Conservation (phyloP, 2,113 vertebrate genomes). For the Barbus barbus region DNA sequence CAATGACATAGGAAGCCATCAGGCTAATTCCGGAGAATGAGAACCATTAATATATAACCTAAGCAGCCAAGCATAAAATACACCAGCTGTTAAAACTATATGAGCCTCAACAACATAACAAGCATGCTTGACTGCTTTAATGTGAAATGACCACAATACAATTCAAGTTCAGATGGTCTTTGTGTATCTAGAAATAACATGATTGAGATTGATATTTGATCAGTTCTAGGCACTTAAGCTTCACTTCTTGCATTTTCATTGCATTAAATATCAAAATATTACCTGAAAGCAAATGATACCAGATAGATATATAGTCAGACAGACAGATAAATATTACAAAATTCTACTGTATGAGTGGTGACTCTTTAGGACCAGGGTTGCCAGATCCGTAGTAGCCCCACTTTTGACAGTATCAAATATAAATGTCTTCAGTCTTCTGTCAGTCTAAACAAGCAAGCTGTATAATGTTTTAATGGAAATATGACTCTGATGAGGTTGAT, state of each 20-base stretch:
- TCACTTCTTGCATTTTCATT: too few species aligned
- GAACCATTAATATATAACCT: neutral
- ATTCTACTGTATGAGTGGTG: neutral
- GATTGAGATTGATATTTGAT: neutral
- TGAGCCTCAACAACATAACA: neutral
- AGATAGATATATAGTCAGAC: too few species aligned
- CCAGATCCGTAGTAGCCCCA: neutral
- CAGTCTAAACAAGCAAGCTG: neutral
- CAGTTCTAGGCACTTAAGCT: too few species aligned
- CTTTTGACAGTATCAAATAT: too few species aligned
- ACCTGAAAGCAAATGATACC: too few species aligned
- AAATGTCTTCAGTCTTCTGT: neutral
- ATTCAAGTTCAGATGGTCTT: neutral
- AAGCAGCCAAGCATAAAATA: neutral
- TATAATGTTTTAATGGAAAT: neutral
- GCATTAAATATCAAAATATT: too few species aligned
- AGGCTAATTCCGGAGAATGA: neutral
- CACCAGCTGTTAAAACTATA: neutral
- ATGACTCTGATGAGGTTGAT: neutral
- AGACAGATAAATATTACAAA: neutral
- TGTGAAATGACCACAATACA: neutral
- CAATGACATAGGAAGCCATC: neutral
- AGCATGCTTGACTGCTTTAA: neutral
- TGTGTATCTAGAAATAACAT: neutral
- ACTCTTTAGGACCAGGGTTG: neutral